A percentile compares a stretch with the other conserved stretches of the same genome.
These are phyloP conservation scores for Bellardia pandia DNA, from an alignment of 2,888 invertebrate species.

Conservation along the genomic window DNA sequence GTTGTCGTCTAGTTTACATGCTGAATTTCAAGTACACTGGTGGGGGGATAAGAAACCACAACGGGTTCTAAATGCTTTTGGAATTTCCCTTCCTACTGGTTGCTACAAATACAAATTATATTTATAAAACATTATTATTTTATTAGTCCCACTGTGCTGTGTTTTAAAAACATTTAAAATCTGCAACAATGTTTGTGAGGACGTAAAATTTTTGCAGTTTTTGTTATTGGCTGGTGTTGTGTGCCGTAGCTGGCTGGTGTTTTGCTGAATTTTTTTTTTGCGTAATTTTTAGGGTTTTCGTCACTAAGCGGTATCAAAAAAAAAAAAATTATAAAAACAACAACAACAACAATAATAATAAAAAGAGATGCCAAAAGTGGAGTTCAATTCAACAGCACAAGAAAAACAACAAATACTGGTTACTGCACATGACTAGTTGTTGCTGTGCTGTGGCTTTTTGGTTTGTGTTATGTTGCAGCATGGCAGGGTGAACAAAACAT, in stretches of 20 bases:
- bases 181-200: conserved; percentile 61
- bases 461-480: conserved; percentile 11
- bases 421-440: conserved; percentile 64
- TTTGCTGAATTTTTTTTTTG: conserved; percentile 70
- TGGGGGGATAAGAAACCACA: no score
- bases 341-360: conserved; percentile 53
- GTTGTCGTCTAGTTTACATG: no score
- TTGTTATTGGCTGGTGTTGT: conserved; percentile 39
- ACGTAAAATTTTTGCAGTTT: conserved; percentile 52
- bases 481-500: conserved; percentile 50
- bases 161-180: conserved; percentile 33
- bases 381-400: conserved; percentile 58
- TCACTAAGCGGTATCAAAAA: conserved; percentile 70
- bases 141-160: conserved; percentile 16
- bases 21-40: no score
- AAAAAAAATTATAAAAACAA: conserved; percentile 25
- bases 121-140: no score
- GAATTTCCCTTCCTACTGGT: no score
- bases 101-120: no score
- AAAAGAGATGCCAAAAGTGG: conserved; percentile 72
- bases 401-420: conserved; percentile 57
- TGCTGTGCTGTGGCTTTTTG: conserved; percentile 29
- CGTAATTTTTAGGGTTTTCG: conserved; percentile 70
- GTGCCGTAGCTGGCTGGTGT: conserved; percentile 59
- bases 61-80: no score